phyloP scores from a whole-genome alignment of 2,888 invertebrate species.

The Acanthosepion esculentum region DNA sequence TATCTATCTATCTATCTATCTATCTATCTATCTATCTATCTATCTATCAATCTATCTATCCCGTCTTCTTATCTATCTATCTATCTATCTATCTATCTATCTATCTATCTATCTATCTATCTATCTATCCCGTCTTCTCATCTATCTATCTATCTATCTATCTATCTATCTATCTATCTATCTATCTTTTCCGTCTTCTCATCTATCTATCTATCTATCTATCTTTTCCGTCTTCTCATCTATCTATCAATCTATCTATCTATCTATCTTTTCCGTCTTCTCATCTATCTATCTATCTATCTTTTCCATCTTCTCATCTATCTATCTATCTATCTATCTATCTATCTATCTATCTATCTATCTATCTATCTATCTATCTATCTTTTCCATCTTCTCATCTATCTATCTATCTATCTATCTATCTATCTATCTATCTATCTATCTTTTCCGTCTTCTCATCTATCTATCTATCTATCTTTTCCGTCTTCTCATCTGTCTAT shows the following conservation, averaged over 20 bases:
- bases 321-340: not conserved
- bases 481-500: too few species aligned
- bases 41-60: too few species aligned
- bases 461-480: not conserved
- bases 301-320: too few species aligned
- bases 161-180: not conserved
- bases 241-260: not conserved
- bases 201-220: not conserved
- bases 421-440: not conserved
- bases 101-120: not conserved
- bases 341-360: not conserved
- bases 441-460: too few species aligned
- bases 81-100: not conserved
- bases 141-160: not conserved
- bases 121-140: too few species aligned
- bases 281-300: not conserved
- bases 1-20: not conserved
- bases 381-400: too few species aligned
- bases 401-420: not conserved
- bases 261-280: too few species aligned
- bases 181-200: too few species aligned
- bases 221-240: too few species aligned
- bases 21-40: not conserved
- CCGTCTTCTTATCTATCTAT: too few species aligned
- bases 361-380: not conserved